Conservation (phyloP, 2,888 invertebrate genomes). For the Fissipunctia ypsillon region DNA sequence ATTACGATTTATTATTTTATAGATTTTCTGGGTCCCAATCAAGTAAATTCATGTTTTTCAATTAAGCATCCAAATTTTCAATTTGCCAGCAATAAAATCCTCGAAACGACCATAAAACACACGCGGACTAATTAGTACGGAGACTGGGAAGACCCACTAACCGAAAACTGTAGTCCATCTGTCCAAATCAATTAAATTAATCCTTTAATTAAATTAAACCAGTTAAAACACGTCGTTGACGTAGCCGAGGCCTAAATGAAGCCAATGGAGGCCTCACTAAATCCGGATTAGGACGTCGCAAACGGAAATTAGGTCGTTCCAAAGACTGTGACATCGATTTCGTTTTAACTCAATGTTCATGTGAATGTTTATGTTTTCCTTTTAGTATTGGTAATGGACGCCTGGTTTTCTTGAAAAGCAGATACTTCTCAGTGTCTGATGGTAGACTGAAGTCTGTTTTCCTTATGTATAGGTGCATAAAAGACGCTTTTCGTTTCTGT, state of each 20-base stretch:
- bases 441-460: not conserved
- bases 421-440: not conserved
- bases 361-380: not conserved
- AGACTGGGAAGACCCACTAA: slow-evolving; percentile 20
- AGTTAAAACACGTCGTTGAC: slow-evolving; percentile 56
- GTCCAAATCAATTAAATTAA: slow-evolving; percentile 54
- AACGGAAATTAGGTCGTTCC: slow-evolving; percentile 76
- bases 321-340: slow-evolving; percentile 60
- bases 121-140: slow-evolving; percentile 16
- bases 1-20: not conserved
- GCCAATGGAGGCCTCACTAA: slow-evolving; percentile 71
- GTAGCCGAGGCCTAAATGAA: slow-evolving; percentile 55
- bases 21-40: not conserved
- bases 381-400: not conserved
- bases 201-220: slow-evolving; percentile 68
- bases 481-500: not conserved
- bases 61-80: slow-evolving; percentile 14
- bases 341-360: slow-evolving; percentile 39
- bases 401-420: not conserved
- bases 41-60: not conserved
- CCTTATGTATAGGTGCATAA: not conserved
- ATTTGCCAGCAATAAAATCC: slow-evolving; percentile 22
- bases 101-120: slow-evolving; percentile 17
- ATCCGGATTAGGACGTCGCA: slow-evolving; percentile 74
- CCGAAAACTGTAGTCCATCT: slow-evolving; percentile 34